Evolutionary conservation across 1,140 invertebrate species (phyloP).

Genomic region (Drosophila aff.): DNA sequence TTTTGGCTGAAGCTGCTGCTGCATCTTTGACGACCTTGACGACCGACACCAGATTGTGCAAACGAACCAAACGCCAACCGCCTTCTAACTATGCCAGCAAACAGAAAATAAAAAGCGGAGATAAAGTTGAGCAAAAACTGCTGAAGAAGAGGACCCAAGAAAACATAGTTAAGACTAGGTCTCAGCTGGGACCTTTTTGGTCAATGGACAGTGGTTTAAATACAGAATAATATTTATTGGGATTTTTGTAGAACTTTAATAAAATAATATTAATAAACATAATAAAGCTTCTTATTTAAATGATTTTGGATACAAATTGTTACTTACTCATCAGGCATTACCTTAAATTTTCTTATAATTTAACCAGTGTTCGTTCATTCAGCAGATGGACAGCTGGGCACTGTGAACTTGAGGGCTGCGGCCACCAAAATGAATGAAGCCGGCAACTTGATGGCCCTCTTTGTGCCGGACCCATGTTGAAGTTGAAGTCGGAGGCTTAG

Average conservation of each 20-base stretch:
- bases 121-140: constrained; percentile 41
- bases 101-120: constrained; percentile 19
- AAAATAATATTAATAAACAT: background rate
- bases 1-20: constrained; percentile 23
- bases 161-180: constrained; percentile 23
- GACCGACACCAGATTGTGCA: constrained; percentile 47
- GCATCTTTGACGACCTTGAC: constrained; percentile 55
- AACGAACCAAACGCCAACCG: constrained; percentile 34
- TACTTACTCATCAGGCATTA: background rate
- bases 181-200: constrained; percentile 35
- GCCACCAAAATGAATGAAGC: constrained; percentile 30
- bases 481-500: constrained; percentile 24
- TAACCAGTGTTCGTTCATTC: constrained; percentile 13
- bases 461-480: constrained; percentile 24
- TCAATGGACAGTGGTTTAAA: constrained; percentile 5
- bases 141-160: constrained; percentile 21
- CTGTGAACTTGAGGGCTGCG: constrained; percentile 60
- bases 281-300: background rate
- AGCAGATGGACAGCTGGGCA: constrained; percentile 14
- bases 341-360: background rate
- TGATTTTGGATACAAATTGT: background rate
- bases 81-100: constrained; percentile 43
- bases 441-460: constrained; percentile 36
- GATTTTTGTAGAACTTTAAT: background rate
- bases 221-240: too few species aligned